Evolutionary conservation across 53 echinoderm and acorn worm species (phyloP), one percentile per base, ranked within the genome.

Genomic region (Temnopleurus reevesii): DNA sequence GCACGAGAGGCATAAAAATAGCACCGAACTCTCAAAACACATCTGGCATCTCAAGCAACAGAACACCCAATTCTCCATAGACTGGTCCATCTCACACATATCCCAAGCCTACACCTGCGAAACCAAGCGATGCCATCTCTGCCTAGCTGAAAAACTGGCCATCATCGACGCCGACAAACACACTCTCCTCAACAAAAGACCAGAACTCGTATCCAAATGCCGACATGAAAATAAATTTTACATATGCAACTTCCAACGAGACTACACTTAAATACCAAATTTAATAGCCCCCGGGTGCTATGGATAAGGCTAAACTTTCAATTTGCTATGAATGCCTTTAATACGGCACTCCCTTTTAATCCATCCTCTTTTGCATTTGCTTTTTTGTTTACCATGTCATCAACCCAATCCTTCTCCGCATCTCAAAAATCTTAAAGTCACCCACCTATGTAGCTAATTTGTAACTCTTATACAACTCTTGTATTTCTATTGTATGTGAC

Each of bases 21-120:
- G 54, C 26, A 90, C 80, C 33, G 90, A 90, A 56, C 90, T 90
- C 12, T 90, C 79, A 8, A 81, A 90, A 90, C 59, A 55, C 80
- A 90, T 77, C 58, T 90, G 59, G 59, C 18, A 36, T 17, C 81
- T 90, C 26, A 45, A 89, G 8, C 51, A 59, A 21, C n/a, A 56
- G 19, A 56, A 44, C 45, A 36, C 26, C 18, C 31, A 46, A 34
- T 83, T 31, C 29, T 34, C 90, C 61, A 61, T 45, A 45, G 25
- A 90, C 2, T 59, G 83, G 90, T 45, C 81, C 1, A 83, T 82
- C 28, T 30, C 57, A 49, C 82, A 56, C 41, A 43, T 46, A 18
- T 28, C 82, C 45, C 36, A 83, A 19, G 26, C 90, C 2, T 17
- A 90, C 53, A 9, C 45, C 53, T 64, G 66, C 44, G 65, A 83